Base-by-base conservation (phyloP, 2,888 invertebrate genomes). In the Rugalucina vietnamica region DNA sequence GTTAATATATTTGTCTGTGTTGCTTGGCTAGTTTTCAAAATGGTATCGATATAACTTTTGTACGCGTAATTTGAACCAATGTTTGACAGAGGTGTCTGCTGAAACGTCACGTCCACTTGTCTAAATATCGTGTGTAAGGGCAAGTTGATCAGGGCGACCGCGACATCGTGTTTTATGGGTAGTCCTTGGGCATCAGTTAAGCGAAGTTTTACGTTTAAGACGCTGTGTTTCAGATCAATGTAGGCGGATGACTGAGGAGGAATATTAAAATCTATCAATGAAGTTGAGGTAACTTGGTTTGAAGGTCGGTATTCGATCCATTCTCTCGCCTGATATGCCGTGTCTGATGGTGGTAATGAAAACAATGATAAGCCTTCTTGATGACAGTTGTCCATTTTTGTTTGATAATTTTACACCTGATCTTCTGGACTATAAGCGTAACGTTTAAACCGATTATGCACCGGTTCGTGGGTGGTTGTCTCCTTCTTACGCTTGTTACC, bases 21-120 rank as follows among this genome's bases (percentile, higher is more conserved):
- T 21, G 29, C 57, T 29, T 8, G 27, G n/a, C 79, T 76, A 10
- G 79, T 76, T 24, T 80, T 57, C 24, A 86, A 37, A 14, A 88
- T 76, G 36, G 82, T 86, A 39, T 84, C 86, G 50, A 88, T 80
- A 72, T 84, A 84, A 60, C 79, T 79, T 77, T 88, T 88, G 79
- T 81, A 84, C 12, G 86, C 74, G 65, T 86, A 88, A 49, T 84
- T 79, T 14, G 76, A 78, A 37, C 81, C 86, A 12, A 69, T 65
- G n/a, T 79, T 27, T 5, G 82, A 72, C 8, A 88, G 37, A 0
- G 82, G 70, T 3, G 72, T 86, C 39, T 86, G 86, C 50, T 84
- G 81, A 14, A 85, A 73, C 27, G n/a, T 27, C 18, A 79, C 79
- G 14, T 88, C 85, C 18, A 86, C 73, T 29, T 86, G 84, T 14